These are phyloP conservation scores for Eubucco bourcierii DNA, from an alignment of 2,113 vertebrate genomes.

Conservation along the genomic window DNA sequence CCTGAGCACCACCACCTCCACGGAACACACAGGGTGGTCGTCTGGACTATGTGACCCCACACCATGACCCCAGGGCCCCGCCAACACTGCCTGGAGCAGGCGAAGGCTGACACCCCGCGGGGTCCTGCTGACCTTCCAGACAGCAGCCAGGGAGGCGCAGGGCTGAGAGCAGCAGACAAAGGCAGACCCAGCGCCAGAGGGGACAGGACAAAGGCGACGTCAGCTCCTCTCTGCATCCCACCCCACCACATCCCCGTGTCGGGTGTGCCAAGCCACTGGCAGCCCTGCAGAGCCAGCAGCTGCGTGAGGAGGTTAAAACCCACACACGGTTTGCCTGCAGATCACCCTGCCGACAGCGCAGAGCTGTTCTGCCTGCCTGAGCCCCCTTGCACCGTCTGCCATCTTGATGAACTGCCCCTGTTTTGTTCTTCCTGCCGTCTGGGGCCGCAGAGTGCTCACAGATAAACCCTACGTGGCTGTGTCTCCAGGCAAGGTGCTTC, in stretches of 20 bases:
- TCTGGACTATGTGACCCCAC: neutral
- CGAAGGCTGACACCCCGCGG: neutral
- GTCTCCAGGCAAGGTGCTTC: conserved; percentile 41
- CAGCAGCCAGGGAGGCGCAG: neutral
- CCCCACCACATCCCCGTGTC: neutral
- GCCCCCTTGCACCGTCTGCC: neutral
- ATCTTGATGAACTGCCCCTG: neutral
- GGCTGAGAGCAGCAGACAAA: neutral
- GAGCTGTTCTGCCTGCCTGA: neutral
- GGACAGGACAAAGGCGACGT: neutral
- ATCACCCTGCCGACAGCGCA: neutral
- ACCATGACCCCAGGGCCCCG: fast-evolving
- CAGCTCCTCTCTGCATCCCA: fast-evolving
- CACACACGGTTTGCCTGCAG: fast-evolving
- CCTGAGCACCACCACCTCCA: neutral
- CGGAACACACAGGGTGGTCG: fast-evolving
- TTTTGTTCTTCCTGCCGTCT: neutral
- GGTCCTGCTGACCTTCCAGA: neutral
- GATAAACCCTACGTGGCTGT: neutral
- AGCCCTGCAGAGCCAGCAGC: neutral
- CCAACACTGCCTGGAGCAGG: fast-evolving
- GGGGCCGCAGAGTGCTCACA: neutral
- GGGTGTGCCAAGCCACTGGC: fast-evolving
- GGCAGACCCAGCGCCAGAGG: neutral
- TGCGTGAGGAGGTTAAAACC: neutral